Conservation (phyloP, 2,888 invertebrate species). For the Machimus atricapillus region DNA sequence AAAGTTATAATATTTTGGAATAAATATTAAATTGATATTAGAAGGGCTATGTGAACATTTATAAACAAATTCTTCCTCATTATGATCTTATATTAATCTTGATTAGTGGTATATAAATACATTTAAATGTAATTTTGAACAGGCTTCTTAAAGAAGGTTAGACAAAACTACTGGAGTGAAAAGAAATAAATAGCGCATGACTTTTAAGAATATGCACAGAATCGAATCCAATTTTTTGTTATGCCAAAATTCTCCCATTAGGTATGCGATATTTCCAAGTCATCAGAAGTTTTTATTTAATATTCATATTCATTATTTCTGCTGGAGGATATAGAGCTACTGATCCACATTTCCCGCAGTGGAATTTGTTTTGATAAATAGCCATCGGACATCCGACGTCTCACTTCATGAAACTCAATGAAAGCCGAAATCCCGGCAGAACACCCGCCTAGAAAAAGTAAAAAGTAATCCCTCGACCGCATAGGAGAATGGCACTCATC, state of each 20-base stretch:
- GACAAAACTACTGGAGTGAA: too few relatives aligned
- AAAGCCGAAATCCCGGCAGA: background rate
- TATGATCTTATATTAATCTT: too few relatives aligned
- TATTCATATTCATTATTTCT: background rate
- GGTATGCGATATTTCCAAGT: background rate
- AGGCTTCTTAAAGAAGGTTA: too few relatives aligned
- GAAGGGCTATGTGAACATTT: too few relatives aligned
- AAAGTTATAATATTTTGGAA: too few relatives aligned
- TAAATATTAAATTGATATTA: too few relatives aligned
- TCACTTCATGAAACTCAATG: conserved; percentile 39
- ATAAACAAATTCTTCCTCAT: too few relatives aligned
- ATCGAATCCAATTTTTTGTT: too few relatives aligned
- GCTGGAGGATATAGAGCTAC: background rate
- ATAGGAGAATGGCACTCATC: conserved; percentile 30
- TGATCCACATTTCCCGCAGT: background rate
- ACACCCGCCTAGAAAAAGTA: background rate
- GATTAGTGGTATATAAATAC: too few relatives aligned
- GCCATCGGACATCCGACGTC: conserved; percentile 41
- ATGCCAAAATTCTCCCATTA: background rate
- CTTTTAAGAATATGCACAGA: too few relatives aligned
- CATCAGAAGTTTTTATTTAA: background rate
- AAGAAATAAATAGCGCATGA: too few relatives aligned
- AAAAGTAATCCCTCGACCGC: conserved; percentile 1
- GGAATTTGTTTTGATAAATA: conserved; percentile 34
- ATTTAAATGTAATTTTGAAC: too few relatives aligned